A percentile compares a stretch with the other conserved stretches of the same genome.
Evolutionary conservation across 1,140 invertebrate species (phyloP).

Genomic region (Tigriopus japonicus): DNA sequence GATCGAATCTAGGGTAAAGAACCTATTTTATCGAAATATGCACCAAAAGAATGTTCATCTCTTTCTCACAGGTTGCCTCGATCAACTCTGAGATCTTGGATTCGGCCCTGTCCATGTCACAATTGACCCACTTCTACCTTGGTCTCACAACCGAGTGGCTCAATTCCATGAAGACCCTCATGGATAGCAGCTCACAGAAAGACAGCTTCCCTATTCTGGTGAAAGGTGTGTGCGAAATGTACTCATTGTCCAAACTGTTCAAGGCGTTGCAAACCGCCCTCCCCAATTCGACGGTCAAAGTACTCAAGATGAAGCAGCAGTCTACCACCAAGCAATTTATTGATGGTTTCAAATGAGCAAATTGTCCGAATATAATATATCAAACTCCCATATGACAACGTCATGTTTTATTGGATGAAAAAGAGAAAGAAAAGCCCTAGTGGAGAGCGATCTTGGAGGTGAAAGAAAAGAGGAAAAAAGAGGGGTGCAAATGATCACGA

Average conservation of each 20-base stretch:
- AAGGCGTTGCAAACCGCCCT: neutral
- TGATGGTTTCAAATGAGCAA: neutral
- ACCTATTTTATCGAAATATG: too few species aligned
- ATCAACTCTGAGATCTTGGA: conserved; percentile 12
- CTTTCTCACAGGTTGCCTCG: neutral
- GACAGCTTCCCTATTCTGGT: conserved; percentile 12
- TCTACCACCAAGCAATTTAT: conserved; percentile 10
- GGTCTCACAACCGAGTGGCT: conserved; percentile 13
- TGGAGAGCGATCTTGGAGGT: too few species aligned
- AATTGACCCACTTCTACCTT: conserved; percentile 8
- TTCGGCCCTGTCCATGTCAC: neutral
- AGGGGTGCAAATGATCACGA: too few species aligned
- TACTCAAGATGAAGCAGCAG: conserved; percentile 7
- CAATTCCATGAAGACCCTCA: conserved; percentile 3
- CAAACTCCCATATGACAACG: too few species aligned
- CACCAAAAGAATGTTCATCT: neutral
- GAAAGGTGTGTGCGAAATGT: conserved; percentile 8
- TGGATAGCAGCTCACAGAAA: neutral
- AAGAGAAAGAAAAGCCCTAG: too few species aligned
- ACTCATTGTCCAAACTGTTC: conserved; percentile 7
- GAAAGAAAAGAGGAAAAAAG: too few species aligned
- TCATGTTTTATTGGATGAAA: too few species aligned
- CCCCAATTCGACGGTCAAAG: conserved; percentile 11
- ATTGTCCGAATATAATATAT: too few species aligned
- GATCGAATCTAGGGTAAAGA: neutral